Conservation (phyloP, 2,888 invertebrate genomes). For the Drosophila peninsularis region DNA sequence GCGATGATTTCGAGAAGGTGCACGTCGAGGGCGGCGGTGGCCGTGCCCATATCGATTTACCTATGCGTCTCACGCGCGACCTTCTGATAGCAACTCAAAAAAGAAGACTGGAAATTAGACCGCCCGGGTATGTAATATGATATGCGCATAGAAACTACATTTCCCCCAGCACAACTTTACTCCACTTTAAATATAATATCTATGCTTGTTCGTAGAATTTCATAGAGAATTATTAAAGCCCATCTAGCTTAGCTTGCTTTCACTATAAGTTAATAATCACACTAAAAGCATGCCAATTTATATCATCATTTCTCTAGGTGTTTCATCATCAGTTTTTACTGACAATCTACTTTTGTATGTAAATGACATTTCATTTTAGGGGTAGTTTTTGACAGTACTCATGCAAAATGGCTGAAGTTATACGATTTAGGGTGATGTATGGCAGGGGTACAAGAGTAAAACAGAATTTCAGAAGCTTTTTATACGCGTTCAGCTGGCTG, state of each 20-base stretch:
- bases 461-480: no score
- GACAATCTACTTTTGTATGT: not conserved
- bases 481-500: not conserved
- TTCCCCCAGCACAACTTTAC: not conserved
- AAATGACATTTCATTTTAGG: not conserved
- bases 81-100: slow-evolving; percentile 92
- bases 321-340: not conserved
- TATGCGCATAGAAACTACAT: not conserved
- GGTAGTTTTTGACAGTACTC: not conserved
- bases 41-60: slow-evolving; percentile 83
- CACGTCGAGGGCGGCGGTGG: slow-evolving; percentile 79
- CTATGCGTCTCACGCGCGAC: slow-evolving; percentile 90
- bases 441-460: not conserved
- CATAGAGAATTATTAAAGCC: not conserved
- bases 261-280: not conserved
- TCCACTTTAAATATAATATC: not conserved
- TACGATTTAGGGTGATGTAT: not conserved
- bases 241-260: not conserved
- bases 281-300: not conserved
- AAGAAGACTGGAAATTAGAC: slow-evolving; percentile 88
- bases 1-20: slow-evolving; percentile 83
- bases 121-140: slow-evolving; percentile 87
- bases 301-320: not conserved
- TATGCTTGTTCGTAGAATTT: slow-evolving; percentile 5
- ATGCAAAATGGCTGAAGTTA: not conserved